phyloP scores from a whole-genome alignment of 2,888 invertebrate species.

The Eilema griseolum region DNA sequence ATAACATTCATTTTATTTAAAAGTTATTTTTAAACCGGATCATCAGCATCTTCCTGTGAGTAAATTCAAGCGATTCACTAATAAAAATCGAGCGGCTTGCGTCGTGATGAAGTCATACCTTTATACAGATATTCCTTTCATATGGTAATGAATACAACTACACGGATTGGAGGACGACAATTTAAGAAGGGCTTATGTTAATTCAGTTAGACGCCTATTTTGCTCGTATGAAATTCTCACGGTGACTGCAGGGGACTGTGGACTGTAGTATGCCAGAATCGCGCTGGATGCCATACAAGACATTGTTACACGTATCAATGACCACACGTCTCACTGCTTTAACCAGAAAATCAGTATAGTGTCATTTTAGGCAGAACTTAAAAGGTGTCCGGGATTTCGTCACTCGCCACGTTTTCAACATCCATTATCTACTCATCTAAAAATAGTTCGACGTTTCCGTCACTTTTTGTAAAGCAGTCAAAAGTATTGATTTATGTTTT shows the following conservation, averaged over 20 bases:
- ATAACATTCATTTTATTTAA: too few species aligned
- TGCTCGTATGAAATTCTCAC: not conserved
- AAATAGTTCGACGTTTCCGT: not conserved
- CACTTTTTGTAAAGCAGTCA: not conserved
- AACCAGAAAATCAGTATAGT: not conserved
- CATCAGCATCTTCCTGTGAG: too few species aligned
- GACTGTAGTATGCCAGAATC: not conserved
- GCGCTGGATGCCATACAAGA: not conserved
- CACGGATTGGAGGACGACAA: not conserved
- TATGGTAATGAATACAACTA: not conserved
- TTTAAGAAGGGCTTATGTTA: not conserved
- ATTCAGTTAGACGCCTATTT: not conserved
- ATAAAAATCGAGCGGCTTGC: not conserved
- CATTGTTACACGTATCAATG: not conserved
- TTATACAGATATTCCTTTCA: too few species aligned
- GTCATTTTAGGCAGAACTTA: not conserved
- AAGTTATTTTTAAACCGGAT: too few species aligned
- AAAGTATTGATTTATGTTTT: not conserved
- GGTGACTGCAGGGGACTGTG: not conserved
- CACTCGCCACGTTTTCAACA: not conserved
- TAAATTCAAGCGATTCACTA: not conserved
- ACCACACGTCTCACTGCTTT: not conserved
- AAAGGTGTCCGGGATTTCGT: not conserved
- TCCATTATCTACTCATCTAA: not conserved
- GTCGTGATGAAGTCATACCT: not conserved